Evolutionary conservation across 1,140 invertebrate genomes (phyloP), one percentile per base, ranked within the genome.

Genomic region (Drosophila insularis): DNA sequence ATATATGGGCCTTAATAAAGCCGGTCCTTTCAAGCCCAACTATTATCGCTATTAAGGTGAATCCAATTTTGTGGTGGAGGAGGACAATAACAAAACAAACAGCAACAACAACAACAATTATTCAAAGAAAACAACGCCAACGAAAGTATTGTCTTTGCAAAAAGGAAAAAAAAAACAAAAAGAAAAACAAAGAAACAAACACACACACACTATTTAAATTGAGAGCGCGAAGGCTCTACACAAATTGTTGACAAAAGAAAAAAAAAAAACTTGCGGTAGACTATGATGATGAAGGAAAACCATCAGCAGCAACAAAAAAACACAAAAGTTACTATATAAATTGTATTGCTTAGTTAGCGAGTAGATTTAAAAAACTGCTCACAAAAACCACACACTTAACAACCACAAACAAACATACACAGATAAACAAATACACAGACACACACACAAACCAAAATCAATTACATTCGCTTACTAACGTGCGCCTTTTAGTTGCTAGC

Each of bases 11-110:
- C 95, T 99, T 17, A 98, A 98, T 91, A 99, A 99, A 94, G 96
- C 97, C 68, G 98, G 98, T 60, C 98, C 98, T 69, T 99, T 99
- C 92, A 99, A 99, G 93, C 98, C 98, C 78, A 99, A 99, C 92
- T 99, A 99, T 92, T 99, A 99, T 92, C 95, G 98, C 95, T 99
- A 91, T 43, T 91, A 91, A 68, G 7, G 0, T 19, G 55, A 23
- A 40, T 2, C 32, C n/a, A 35, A 21, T n/a, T 43, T 19, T 19
- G 35, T 54, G 39, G 50, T 68, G 23, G 11, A 77, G 32, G 74
- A 69, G 81, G 78, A 73, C 77, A 77, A 85, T 78, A 68, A 84
- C 39, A 68, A 55, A 64, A 46, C 35, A 68, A 71, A 53, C 4
- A 63, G 67, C 37, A 54, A 65, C 63, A 68, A 53, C 19, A 68